These are phyloP conservation scores for Hexactinellida sp. DNA, from an alignment of 37 sponge, comb jelly and placozoan genomes.

Conservation along the genomic window DNA sequence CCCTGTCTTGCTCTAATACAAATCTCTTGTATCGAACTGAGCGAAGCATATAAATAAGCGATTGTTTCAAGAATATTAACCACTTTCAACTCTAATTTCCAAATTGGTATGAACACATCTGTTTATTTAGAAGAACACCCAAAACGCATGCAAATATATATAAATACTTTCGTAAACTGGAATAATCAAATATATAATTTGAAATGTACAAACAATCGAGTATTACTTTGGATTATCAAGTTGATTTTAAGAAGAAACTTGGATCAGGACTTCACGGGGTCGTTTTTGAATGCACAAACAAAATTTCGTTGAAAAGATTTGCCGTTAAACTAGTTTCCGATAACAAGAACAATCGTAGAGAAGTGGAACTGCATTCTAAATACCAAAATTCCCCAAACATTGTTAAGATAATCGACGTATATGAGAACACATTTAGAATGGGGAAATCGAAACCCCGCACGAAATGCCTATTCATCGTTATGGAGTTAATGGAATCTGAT, in stretches of 20 bases:
- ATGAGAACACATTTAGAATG: conserved; percentile 1
- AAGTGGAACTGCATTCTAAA: background rate
- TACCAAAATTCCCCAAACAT: background rate
- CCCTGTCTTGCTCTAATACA: too few relatives aligned
- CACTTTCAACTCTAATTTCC: too few relatives aligned
- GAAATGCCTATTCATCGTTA: background rate
- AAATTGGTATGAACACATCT: too few relatives aligned
- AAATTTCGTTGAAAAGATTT: background rate
- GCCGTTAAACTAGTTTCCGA: background rate
- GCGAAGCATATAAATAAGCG: too few relatives aligned
- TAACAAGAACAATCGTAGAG: background rate
- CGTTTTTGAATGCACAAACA: background rate
- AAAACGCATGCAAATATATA: too few relatives aligned
- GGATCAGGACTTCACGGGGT: background rate
- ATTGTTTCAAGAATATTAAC: too few relatives aligned
- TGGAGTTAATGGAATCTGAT: conserved; percentile 7
- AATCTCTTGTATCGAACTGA: too few relatives aligned
- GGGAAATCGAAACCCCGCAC: background rate
- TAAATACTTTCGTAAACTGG: background rate
- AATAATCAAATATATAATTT: background rate
- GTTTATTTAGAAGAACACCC: too few relatives aligned
- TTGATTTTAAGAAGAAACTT: background rate
- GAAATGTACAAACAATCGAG: background rate
- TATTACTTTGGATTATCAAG: conserved; percentile 8
- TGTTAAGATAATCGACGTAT: background rate